Base-by-base conservation (phyloP, 2,888 invertebrate genomes). In the Podotricha telesiphe region DNA sequence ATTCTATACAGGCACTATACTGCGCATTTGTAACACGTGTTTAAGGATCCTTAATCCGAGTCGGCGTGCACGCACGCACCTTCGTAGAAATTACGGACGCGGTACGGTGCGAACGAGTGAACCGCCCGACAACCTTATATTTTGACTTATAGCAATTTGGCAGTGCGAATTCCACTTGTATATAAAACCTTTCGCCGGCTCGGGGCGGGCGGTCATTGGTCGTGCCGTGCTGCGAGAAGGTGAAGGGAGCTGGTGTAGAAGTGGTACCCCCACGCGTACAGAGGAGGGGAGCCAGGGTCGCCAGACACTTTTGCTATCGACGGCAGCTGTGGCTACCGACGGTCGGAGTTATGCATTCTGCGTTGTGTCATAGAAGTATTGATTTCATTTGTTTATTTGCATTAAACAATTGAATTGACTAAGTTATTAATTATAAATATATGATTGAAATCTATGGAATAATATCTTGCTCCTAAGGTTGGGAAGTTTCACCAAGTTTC, bases 181-280 rank as follows among this genome's bases (percentile, higher is more conserved):
- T 94, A 94, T 94, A 94, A 94, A 94, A 94, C 94, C 94, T 94
- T 94, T 94, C 93, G 93, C 94, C 93, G 91, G 91, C 86, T 88
- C 85, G 86, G 86, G 84, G 87, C 88, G 86, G 83, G 82, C 88
- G 87, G 86, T 86, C 86, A 93, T 93, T 93, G 93, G 93, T 87
- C 79, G 89, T 77, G 74, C 77, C 73, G 74, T 72, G 71, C 67
- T 67, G 73, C 75, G 71, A 76, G 76, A 79, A 79, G 84, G 86
- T 85, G 86, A 83, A 83, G 85, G 86, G 80, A 87, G 87, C 88
- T 89, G 91, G 90, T 86, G 89, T n/a, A 53, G 51, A 53, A 53
- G 91, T 89, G 89, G 89, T 86, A 89, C 82, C 87, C 86, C 86
- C 83, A 82, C 82, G 75, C 77, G 77, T 82, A 82, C 84, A 80